Evolutionary conservation across 2,113 vertebrate species (phyloP).

Genomic region (Sphaerodactylus townsendi): DNA sequence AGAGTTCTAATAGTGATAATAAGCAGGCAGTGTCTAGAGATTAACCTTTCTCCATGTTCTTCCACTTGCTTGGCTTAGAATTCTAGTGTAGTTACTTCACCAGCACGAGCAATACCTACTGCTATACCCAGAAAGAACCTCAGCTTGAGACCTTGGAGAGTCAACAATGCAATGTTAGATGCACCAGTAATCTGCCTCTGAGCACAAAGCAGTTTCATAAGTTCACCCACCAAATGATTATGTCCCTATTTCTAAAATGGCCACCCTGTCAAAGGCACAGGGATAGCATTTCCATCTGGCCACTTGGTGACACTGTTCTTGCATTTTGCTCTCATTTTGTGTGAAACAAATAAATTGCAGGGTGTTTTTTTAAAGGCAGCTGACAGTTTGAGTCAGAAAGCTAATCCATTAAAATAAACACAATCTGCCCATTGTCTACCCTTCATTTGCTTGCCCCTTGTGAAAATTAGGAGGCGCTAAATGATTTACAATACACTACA

Average conservation of each 20-base stretch:
- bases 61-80: not conserved
- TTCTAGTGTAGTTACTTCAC: not conserved
- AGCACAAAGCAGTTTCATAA: not conserved
- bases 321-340: conserved; percentile 13
- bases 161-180: not conserved
- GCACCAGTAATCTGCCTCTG: not conserved
- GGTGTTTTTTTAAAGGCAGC: conserved; percentile 11
- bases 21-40: too few species aligned
- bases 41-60: not conserved
- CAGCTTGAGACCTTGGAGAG: not conserved
- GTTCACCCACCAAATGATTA: not conserved
- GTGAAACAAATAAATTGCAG: not conserved
- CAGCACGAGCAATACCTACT: not conserved
- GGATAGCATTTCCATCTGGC: not conserved
- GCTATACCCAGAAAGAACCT: not conserved
- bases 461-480: conserved; percentile 28
- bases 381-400: conserved; percentile 43
- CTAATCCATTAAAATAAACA: conserved; percentile 44
- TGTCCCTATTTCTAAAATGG: not conserved
- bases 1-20: too few species aligned
- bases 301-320: conserved; percentile 44
- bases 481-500: conserved; percentile 16
- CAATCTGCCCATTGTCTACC: conserved; percentile 23
- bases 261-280: not conserved
- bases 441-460: conserved; percentile 13